Evolutionary conservation across 2,113 vertebrate genomes (phyloP).

Genomic region (Coturnix japonica): DNA sequence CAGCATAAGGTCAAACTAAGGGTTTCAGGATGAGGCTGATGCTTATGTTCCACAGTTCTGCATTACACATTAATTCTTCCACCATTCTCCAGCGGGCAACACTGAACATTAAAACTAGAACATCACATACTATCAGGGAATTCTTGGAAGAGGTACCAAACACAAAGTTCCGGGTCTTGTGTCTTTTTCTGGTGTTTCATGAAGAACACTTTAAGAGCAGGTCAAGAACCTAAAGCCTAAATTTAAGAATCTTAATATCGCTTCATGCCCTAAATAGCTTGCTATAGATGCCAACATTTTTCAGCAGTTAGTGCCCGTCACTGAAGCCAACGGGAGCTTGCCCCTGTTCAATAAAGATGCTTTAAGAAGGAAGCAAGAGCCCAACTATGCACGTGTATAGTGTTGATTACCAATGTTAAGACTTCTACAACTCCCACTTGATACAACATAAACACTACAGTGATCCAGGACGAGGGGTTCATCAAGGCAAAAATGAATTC

Average conservation of each 20-base stretch:
- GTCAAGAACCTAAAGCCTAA: not conserved
- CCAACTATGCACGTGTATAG: not conserved
- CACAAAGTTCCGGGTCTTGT: not conserved
- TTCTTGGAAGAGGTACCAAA: not conserved
- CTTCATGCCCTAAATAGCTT: not conserved
- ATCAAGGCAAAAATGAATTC: not conserved
- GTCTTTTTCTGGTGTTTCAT: not conserved
- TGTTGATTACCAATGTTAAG: not conserved
- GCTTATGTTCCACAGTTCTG: not conserved
- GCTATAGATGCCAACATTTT: not conserved
- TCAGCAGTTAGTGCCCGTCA: not conserved
- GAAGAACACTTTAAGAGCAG: not conserved
- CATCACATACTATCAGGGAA: not conserved
- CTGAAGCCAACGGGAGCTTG: not conserved
- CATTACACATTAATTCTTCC: not conserved
- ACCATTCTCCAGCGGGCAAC: not conserved
- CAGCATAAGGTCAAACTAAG: not conserved
- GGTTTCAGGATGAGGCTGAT: not conserved
- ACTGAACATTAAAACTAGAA: not conserved
- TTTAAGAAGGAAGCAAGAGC: not conserved
- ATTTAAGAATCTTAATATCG: not conserved
- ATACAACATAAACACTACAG: not conserved
- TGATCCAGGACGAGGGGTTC: not conserved
- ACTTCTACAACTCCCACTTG: not conserved
- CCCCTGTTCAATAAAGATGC: not conserved